Percentiles rank a stretch among this genome's conserved stretches.
Evolutionary conservation across 2,888 invertebrate species (phyloP).

Genomic region (Microctonus aethiopoides): DNA sequence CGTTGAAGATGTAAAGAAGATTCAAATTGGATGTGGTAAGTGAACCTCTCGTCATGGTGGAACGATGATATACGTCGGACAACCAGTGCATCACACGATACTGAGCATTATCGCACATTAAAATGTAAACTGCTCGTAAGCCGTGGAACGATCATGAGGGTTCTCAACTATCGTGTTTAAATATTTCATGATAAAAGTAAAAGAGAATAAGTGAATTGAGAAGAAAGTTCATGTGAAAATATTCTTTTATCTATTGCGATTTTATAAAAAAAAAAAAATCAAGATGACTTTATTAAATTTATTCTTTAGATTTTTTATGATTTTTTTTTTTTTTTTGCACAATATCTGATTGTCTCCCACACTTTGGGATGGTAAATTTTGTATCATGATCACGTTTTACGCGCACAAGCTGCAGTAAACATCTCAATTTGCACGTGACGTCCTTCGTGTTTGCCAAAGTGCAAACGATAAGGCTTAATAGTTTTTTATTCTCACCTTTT

Average conservation of each 20-base stretch:
- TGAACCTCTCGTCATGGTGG: conserved; percentile 41
- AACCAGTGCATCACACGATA: conserved; percentile 38
- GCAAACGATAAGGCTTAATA: background rate
- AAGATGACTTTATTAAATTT: background rate
- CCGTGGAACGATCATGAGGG: conserved; percentile 38
- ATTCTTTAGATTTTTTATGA: background rate
- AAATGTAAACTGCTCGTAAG: conserved; percentile 46
- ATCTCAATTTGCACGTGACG: conserved; percentile 32
- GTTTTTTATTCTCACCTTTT: background rate
- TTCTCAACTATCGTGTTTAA: conserved; percentile 33
- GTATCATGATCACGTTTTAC: conserved; percentile 26
- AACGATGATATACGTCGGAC: conserved; percentile 43
- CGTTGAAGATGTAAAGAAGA: conserved; percentile 24
- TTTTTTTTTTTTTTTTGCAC: too few species aligned
- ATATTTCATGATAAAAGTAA: background rate
- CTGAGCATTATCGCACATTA: conserved; percentile 46
- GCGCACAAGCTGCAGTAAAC: conserved; percentile 26
- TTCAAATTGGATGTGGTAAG: conserved; percentile 42
- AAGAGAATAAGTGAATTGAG: background rate
- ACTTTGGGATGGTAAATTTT: background rate
- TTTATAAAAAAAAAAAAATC: too few species aligned
- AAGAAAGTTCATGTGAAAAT: background rate
- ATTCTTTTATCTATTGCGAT: background rate
- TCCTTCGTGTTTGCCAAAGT: conserved; percentile 19
- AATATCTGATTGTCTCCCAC: background rate